phyloP scores from a whole-genome alignment of 2,888 invertebrate species.

The Ormyrus thymus region DNA sequence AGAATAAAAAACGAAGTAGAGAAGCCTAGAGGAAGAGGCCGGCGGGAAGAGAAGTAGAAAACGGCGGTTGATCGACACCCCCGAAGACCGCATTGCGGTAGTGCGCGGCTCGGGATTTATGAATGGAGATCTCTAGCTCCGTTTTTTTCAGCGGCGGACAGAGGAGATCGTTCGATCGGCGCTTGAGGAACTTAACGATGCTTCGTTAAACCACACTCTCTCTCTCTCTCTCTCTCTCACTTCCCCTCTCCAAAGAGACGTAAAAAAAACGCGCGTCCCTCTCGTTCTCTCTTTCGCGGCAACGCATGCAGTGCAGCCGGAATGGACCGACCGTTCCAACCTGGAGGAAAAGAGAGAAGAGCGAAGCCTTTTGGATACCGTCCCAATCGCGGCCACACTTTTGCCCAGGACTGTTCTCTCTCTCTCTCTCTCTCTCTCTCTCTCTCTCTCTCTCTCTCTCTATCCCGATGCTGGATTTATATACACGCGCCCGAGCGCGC shows the following conservation, averaged over 20 bases:
- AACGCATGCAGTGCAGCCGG: neutral
- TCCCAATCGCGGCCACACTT: conserved; percentile 73
- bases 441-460: neutral
- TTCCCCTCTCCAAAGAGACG: conserved; percentile 55
- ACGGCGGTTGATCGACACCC: conserved; percentile 46
- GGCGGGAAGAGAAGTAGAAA: neutral
- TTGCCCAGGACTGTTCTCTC: conserved; percentile 34
- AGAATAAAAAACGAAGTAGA: conserved; percentile 19
- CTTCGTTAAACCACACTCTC: conserved; percentile 67
- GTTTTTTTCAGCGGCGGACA: neutral
- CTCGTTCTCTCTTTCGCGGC: neutral
- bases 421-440: neutral
- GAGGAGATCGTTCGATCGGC: conserved; percentile 63
- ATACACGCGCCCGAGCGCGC: conserved; percentile 46
- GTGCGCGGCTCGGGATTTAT: conserved; percentile 55
- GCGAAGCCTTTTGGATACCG: conserved; percentile 67
- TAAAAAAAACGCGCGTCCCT: conserved; percentile 51
- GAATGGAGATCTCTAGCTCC: conserved; percentile 50
- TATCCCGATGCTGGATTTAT: conserved; percentile 60
- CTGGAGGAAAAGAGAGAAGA: conserved; percentile 26
- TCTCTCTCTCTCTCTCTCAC: neutral
- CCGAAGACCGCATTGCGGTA: conserved; percentile 54
- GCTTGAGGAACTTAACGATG: conserved; percentile 64
- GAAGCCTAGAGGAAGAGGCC: neutral
- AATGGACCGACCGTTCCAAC: neutral